phyloP scores from a whole-genome alignment of 2,797 vertebrate species.

The Buphagus erythrorhynchus region DNA sequence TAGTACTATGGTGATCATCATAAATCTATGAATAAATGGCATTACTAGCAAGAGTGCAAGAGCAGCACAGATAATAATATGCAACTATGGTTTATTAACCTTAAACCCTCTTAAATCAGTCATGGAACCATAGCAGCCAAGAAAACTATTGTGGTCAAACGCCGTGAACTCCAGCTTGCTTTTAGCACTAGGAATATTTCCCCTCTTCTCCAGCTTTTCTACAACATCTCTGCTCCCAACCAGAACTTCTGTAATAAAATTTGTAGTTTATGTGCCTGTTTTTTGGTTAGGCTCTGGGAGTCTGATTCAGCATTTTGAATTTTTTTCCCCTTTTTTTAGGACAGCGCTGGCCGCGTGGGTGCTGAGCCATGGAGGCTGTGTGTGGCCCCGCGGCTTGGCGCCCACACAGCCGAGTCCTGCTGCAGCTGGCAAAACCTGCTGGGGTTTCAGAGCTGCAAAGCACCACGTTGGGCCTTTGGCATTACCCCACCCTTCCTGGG shows the following conservation, averaged over 20 bases:
- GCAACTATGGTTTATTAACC: conserved; percentile 63
- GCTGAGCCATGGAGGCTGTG: conserved; percentile 32
- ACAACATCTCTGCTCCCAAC: neutral
- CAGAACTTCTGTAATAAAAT: conserved; percentile 25
- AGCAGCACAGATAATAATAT: conserved; percentile 53
- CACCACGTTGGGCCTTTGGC: neutral
- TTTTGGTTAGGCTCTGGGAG: conserved; percentile 9
- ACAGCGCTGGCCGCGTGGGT: neutral
- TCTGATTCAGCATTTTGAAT: conserved; percentile 36
- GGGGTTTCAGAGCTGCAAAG: conserved; percentile 10
- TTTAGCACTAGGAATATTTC: conserved; percentile 41
- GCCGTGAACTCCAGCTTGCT: conserved; percentile 32
- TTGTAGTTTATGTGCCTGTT: conserved; percentile 10
- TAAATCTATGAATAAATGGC: conserved; percentile 43
- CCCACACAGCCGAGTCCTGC: neutral
- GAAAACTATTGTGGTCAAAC: conserved; percentile 66
- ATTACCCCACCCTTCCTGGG: neutral
- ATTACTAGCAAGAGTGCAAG: conserved; percentile 18
- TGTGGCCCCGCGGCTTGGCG: conserved; percentile 14
- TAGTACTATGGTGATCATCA: neutral
- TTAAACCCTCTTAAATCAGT: conserved; percentile 69
- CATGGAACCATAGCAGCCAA: conserved; percentile 63
- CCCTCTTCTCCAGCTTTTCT: neutral
- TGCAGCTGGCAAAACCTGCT: conserved; percentile 35
- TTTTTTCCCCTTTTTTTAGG: neutral